Evolutionary conservation across 2,888 invertebrate species (phyloP), one percentile per base, ranked within the genome.

Genomic region (Agrenia bidenticulata): DNA sequence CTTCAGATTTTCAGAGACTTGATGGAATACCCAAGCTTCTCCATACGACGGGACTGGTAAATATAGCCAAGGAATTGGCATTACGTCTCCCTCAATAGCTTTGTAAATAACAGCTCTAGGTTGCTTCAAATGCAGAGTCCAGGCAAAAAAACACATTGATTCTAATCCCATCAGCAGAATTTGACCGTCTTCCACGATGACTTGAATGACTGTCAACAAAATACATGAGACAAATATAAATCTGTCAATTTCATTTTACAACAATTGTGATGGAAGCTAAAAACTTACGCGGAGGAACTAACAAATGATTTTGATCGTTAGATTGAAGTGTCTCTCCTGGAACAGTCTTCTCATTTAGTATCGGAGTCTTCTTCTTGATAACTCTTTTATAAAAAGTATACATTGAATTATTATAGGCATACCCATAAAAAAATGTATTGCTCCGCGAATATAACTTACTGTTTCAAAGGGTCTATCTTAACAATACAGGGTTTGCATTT

Each of bases 1-100:
- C 4, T 56, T 49, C 17, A 27, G 15, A 19, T 26, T 56, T 49
- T 65, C 63, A 7, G 49, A 42, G 4, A 69, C n/a, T 17, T 65
- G 37, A 41, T 69, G 69, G 54, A 66, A 66, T 19, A 69, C 56
- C 69, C 69, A 69, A 1, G 64, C 59, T 17, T 69, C 63, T 26
- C 66, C 69, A 41, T 54, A 50, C 1, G 63, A 61, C 1, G 69
- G 69, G 13, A 69, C 61, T 5, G 69, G 69, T 23, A 69, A 49
- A 55, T 69, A 69, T 21, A 69, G 39, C 69, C 69, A 69, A 21
- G 69, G 69, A 55, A 61, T 58, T 49, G 26, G 39, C 7, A 41
- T 17, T n/a, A 60, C 50, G 57, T 66, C 69, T 2, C 69, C 69
- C 9, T 42, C 21, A 41, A 53, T 39, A 4, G 54, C 64, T 49